Percentiles rank a stretch among this genome's conserved stretches.
Evolutionary conservation across 2,888 invertebrate genomes (phyloP).

Genomic region (Dolichopus griseipennis): DNA sequence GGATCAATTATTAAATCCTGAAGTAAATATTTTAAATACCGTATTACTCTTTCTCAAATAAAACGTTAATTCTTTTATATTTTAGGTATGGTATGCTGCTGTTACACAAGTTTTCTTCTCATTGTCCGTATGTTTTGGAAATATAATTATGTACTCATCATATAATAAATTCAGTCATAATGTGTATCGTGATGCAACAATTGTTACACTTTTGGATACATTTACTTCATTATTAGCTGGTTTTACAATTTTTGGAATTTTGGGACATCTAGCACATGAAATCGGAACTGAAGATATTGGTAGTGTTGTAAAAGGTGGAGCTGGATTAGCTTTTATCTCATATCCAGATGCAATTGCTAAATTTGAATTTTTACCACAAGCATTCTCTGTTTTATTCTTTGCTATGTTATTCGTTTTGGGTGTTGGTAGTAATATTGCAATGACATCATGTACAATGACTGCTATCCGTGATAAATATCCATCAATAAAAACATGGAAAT

Average conservation of each 20-base stretch:
- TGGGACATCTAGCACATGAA: constrained; percentile 49
- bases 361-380: constrained; percentile 48
- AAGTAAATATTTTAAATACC: constrained; percentile 39
- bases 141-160: constrained; percentile 54
- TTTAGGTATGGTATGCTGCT: constrained; percentile 55
- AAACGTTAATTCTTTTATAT: neutral
- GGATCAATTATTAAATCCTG: constrained; percentile 52
- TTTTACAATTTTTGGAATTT: constrained; percentile 49
- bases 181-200: constrained; percentile 51
- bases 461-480: constrained; percentile 46
- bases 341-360: constrained; percentile 52
- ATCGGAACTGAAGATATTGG: constrained; percentile 45
- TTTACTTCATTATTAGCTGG: constrained; percentile 50
- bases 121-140: constrained; percentile 54
- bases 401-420: constrained; percentile 50
- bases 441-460: constrained; percentile 45
- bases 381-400: constrained; percentile 50
- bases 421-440: constrained; percentile 47
- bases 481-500: constrained; percentile 45
- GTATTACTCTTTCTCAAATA: too few relatives aligned
- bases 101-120: constrained; percentile 58
- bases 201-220: constrained; percentile 50
- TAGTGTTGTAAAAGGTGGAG: constrained; percentile 47
- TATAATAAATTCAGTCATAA: constrained; percentile 54
- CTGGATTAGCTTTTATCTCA: constrained; percentile 50